Percentiles rank a stretch among this genome's conserved stretches.
Conservation (phyloP, 2,888 invertebrate genomes). For the Athalia circularis region DNA sequence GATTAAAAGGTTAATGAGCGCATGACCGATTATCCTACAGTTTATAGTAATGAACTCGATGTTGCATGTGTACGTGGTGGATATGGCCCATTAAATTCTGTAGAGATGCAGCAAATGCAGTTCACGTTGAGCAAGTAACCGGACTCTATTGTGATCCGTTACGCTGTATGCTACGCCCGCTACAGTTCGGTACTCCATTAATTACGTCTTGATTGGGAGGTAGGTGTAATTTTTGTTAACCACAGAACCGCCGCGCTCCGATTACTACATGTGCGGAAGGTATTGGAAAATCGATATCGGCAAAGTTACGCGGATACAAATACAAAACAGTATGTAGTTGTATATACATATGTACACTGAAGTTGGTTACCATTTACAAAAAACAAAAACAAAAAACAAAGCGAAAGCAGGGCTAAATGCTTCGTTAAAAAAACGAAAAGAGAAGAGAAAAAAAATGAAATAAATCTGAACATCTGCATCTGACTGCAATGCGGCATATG, state of each 20-base stretch:
- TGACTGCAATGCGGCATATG: too few species aligned
- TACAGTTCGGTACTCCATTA: slow-evolving; percentile 21
- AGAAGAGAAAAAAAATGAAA: too few species aligned
- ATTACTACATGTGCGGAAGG: background rate
- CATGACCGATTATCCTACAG: slow-evolving; percentile 3
- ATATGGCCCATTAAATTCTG: slow-evolving; percentile 24
- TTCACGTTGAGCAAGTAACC: slow-evolving; percentile 1
- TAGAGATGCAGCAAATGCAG: slow-evolving; percentile 1
- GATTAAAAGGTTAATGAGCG: background rate
- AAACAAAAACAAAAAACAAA: too few species aligned
- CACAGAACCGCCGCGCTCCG: slow-evolving; percentile 29
- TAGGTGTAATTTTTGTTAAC: slow-evolving; percentile 40
- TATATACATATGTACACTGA: background rate
- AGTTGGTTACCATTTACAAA: too few species aligned
- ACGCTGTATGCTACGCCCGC: background rate
- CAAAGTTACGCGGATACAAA: background rate
- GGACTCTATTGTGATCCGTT: slow-evolving; percentile 34
- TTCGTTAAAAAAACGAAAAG: too few species aligned
- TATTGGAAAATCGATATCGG: slow-evolving; percentile 21
- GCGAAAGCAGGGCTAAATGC: too few species aligned
- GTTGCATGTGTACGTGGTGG: background rate
- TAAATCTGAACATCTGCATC: too few species aligned
- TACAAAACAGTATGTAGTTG: background rate
- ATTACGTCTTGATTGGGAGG: slow-evolving; percentile 34
- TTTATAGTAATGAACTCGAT: background rate